A percentile compares a stretch with the other conserved stretches of the same genome.
Evolutionary conservation across 2,888 invertebrate species (phyloP).

Genomic region (Leptopilina myrica): DNA sequence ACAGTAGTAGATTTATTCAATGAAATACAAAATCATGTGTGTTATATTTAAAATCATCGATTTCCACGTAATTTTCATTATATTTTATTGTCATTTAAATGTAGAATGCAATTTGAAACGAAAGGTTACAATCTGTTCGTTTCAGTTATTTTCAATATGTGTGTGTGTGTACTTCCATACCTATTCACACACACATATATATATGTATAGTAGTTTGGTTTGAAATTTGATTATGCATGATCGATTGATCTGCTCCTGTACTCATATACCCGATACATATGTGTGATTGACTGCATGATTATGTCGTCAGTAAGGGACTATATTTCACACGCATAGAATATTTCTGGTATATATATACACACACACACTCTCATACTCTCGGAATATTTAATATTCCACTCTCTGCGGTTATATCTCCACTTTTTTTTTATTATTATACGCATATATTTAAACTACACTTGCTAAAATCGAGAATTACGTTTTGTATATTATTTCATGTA

Average conservation of each 20-base stretch:
- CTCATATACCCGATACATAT: background rate
- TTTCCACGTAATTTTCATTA: constrained; percentile 8
- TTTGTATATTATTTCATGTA: background rate
- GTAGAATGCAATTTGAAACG: background rate
- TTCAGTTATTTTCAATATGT: constrained; percentile 10
- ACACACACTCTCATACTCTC: background rate
- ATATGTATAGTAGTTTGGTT: background rate
- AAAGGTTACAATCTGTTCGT: background rate
- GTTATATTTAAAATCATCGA: background rate
- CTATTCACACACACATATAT: background rate
- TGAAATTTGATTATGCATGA: constrained; percentile 37
- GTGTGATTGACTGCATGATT: constrained; percentile 32
- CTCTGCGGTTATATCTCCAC: background rate
- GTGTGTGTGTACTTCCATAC: background rate
- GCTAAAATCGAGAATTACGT: background rate
- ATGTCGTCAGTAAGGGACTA: constrained; percentile 12
- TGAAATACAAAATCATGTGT: background rate
- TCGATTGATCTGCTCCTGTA: constrained; percentile 10
- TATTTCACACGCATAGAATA: background rate
- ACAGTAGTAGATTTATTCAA: background rate
- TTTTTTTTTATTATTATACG: background rate
- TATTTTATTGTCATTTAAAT: constrained; percentile 2
- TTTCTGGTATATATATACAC: background rate
- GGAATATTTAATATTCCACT: constrained; percentile 1
- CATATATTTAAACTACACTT: background rate